Evolutionary conservation across 2,113 vertebrate species (phyloP), one percentile per base, ranked within the genome.

Genomic region (Epinephelus moara): DNA sequence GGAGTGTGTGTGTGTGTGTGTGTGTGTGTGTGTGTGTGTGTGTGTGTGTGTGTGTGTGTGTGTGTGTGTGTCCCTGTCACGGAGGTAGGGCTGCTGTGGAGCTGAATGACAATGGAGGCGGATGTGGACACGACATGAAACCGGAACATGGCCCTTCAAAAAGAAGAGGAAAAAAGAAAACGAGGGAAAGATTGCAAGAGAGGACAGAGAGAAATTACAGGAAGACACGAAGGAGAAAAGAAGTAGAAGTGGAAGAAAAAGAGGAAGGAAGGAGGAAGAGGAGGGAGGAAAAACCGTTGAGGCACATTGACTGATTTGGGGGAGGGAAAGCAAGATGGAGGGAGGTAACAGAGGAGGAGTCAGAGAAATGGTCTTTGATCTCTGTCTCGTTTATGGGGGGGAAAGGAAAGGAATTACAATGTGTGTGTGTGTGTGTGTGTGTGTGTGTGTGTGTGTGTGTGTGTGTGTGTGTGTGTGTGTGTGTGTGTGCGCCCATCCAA

Each of bases 321-420:
- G 66, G 82, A 85, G 78, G 75, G 71, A 70, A 70, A 80, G 82
- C 19, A 77, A 53, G 77, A 87, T 70, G 75, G 72, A 91, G 73
- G 85, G 87, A 87, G 59, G 79, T 75, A 61, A 70, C 2, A 57
- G 56, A 89, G 87, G 61, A 85, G 86, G 86, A 88, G 85, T 76
- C 70, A 68, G 63, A 57, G 56, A 70, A 88, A 74, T 30, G 30
- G 62, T 77, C 89, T 93, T 92, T 94, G 91, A 94, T 93, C 93
- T 89, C 62, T 74, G 66, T 86, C 85, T 91, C 73, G 11, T 93
- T 92, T 89, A 81, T 84, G 80, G 17, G 30, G 56, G 67, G 0
- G 53, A 89, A 89, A 79, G 83, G 67, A 90, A 88, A 89, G 74
- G 85, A 94, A 91, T 89, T 82, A 82, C 30, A 59, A 23, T 84